These are phyloP conservation scores for Dorcus parallelipipedus DNA, from an alignment of 2,888 invertebrate genomes.

Conservation along the genomic window DNA sequence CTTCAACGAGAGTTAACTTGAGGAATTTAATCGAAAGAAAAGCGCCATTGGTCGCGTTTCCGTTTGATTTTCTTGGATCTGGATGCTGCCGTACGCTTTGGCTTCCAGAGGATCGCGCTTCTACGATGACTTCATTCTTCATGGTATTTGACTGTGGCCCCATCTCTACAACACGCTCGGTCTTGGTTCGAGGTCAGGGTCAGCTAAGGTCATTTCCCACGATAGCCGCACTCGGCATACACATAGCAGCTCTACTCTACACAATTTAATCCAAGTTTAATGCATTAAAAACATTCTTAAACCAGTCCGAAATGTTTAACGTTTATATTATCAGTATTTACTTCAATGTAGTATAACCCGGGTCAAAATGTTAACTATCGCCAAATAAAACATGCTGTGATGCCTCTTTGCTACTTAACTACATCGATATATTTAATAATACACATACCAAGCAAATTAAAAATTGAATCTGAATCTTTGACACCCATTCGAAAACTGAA, in stretches of 20 bases:
- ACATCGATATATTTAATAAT: no score
- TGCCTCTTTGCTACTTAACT: no score
- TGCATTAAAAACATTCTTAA: constrained; percentile 8
- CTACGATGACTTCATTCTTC: constrained; percentile 31
- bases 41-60: no score
- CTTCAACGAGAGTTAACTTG: no score
- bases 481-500: no score
- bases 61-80: not conserved
- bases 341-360: constrained; percentile 10
- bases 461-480: no score
- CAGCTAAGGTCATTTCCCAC: constrained; percentile 53
- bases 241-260: constrained; percentile 17
- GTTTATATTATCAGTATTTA: not conserved
- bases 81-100: not conserved
- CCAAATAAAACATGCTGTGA: no score
- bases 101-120: not conserved
- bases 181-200: constrained; percentile 49
- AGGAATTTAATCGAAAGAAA: no score
- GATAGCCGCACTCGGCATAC: constrained; percentile 48
- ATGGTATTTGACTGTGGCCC: constrained; percentile 35
- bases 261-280: constrained; percentile 18
- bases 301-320: not conserved
- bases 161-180: constrained; percentile 30
- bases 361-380: no score
- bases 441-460: no score